Evolutionary conservation across 2,113 vertebrate species (phyloP).

Genomic region (Ranitomeya variabilis): DNA sequence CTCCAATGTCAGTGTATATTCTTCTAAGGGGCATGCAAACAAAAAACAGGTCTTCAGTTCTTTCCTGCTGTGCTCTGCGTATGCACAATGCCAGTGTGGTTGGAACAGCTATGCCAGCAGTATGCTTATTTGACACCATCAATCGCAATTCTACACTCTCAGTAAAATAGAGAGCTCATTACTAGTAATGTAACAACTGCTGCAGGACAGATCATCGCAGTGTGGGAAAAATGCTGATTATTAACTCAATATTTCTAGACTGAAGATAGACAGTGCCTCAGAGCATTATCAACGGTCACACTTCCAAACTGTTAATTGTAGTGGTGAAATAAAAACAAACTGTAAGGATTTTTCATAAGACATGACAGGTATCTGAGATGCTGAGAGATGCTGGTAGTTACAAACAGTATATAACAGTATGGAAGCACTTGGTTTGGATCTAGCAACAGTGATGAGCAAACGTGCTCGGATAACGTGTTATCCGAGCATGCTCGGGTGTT

Average conservation of each 20-base stretch:
- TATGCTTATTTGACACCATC: constrained; percentile 33
- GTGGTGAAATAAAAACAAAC: constrained; percentile 10
- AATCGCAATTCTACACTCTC: constrained; percentile 10
- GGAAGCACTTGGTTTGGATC: background rate
- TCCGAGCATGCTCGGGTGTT: too few relatives aligned
- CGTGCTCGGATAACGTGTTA: too few relatives aligned
- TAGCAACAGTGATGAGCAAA: background rate
- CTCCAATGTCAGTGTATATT: background rate
- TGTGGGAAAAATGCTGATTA: constrained; percentile 28
- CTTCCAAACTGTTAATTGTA: constrained; percentile 31
- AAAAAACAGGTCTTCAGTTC: background rate
- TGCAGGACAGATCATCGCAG: constrained; percentile 43
- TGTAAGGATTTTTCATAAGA: background rate
- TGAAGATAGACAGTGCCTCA: constrained; percentile 23
- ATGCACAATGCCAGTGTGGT: background rate
- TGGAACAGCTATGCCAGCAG: constrained; percentile 9
- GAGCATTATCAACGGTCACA: constrained; percentile 6
- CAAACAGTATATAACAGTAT: background rate
- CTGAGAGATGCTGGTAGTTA: background rate
- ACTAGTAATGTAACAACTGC: constrained; percentile 38
- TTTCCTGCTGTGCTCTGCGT: background rate
- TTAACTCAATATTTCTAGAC: constrained; percentile 48
- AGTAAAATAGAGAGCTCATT: constrained; percentile 30
- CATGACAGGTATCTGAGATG: background rate
- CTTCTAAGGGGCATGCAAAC: too few relatives aligned